Conservation (phyloP, 2,888 invertebrate genomes). For the Tanypteryx hageni region DNA sequence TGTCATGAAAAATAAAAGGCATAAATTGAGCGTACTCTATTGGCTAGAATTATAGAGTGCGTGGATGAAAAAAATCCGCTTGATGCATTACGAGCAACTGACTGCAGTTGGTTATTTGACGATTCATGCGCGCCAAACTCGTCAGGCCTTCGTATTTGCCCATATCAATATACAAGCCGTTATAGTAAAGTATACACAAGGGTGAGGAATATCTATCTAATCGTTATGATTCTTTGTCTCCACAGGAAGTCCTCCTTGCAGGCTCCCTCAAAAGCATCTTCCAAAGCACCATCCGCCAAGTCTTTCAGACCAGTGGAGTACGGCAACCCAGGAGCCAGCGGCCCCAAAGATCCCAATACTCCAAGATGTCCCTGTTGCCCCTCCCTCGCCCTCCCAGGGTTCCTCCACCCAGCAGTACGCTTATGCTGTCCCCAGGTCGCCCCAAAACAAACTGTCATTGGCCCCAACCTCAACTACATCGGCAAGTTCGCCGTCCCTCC, state of each 20-base stretch:
- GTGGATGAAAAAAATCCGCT: too few species aligned
- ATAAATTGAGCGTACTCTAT: too few species aligned
- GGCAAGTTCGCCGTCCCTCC: conserved; percentile 37
- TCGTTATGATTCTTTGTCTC: background rate
- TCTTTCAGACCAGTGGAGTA: conserved; percentile 53
- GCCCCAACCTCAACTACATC: background rate
- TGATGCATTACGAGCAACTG: too few species aligned
- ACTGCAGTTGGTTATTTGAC: too few species aligned
- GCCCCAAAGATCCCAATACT: background rate
- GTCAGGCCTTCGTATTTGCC: too few species aligned
- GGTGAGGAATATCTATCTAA: too few species aligned
- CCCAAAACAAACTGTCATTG: background rate
- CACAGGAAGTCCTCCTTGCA: conserved; percentile 25
- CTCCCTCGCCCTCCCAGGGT: conserved; percentile 12
- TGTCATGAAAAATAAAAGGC: too few species aligned
- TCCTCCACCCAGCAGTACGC: conserved; percentile 23
- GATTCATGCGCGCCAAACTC: too few species aligned
- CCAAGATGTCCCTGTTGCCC: conserved; percentile 37
- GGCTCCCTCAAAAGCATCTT: conserved; percentile 2
- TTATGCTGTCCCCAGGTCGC: conserved; percentile 31
- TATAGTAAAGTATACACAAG: too few species aligned
- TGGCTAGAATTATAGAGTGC: too few species aligned
- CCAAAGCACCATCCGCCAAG: conserved; percentile 26
- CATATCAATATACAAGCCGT: too few species aligned
- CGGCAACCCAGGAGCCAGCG: background rate